phyloP scores from a whole-genome alignment of 2,888 invertebrate genomes.

The Cetonia aurata region DNA sequence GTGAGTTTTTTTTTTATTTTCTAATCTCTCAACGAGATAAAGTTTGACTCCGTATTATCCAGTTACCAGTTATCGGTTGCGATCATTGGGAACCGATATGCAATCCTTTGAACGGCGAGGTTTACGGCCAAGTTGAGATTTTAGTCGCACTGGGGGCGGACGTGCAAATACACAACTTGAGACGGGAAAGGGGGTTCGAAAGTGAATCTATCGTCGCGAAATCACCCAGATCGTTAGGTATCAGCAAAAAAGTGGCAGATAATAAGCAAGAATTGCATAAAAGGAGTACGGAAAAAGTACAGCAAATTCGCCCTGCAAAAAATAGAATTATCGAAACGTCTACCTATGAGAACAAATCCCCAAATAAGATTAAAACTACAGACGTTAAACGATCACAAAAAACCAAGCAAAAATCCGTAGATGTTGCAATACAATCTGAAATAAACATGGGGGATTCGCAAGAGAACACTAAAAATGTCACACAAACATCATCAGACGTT shows the following conservation, averaged over 20 bases:
- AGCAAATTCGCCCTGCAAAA: neutral
- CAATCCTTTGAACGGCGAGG: slow-evolving; percentile 64
- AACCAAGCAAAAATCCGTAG: slow-evolving; percentile 29
- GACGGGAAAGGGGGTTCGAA: slow-evolving; percentile 64
- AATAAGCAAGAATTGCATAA: slow-evolving; percentile 2
- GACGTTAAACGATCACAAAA: slow-evolving; percentile 6
- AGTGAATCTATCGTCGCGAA: slow-evolving; percentile 57
- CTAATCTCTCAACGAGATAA: slow-evolving; percentile 7
- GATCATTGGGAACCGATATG: slow-evolving; percentile 72
- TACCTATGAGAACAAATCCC: neutral
- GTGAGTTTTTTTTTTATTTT: slow-evolving; percentile 61
- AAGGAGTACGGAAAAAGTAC: neutral
- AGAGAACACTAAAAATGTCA: slow-evolving; percentile 1
- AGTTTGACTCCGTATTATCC: slow-evolving; percentile 42
- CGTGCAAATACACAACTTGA: slow-evolving; percentile 71
- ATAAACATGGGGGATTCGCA: slow-evolving; percentile 44
- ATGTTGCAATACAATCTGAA: slow-evolving; percentile 47
- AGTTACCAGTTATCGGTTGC: slow-evolving; percentile 73
- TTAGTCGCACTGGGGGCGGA: slow-evolving; percentile 73
- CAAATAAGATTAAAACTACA: slow-evolving; percentile 3
- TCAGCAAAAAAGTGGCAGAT: slow-evolving; percentile 3
- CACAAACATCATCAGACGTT: slow-evolving; percentile 42
- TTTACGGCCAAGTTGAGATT: slow-evolving; percentile 70
- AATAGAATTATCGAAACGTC: neutral
- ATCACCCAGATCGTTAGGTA: slow-evolving; percentile 42